A percentile compares a stretch with the other conserved stretches of the same genome.
phyloP scores from a whole-genome alignment of 1,140 invertebrate genomes.

The Bradysia coprophila region DNA sequence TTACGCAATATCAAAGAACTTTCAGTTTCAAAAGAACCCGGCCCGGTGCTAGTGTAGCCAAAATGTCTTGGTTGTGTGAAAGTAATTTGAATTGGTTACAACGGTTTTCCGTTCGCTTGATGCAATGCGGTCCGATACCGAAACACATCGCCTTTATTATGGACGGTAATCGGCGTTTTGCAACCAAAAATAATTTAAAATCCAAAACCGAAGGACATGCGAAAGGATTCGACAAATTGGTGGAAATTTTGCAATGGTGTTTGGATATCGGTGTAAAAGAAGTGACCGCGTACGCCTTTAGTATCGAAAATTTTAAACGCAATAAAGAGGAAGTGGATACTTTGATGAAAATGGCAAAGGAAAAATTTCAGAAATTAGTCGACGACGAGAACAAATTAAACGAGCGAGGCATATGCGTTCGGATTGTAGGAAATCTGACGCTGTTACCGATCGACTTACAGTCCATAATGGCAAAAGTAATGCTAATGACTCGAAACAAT shows the following conservation, averaged over 20 bases:
- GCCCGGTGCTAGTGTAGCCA: too few species aligned
- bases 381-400: constrained; percentile 71
- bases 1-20: too few species aligned
- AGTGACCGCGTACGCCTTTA: constrained; percentile 98
- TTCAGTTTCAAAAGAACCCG: too few species aligned
- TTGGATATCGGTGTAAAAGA: constrained; percentile 55
- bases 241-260: constrained; percentile 86
- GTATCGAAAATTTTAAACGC: constrained; percentile 98
- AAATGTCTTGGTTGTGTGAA: constrained; percentile 66
- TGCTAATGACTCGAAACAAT: constrained; percentile 65
- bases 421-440: constrained; percentile 74
- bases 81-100: constrained; percentile 57
- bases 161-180: constrained; percentile 96
- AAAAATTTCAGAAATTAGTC: constrained; percentile 75
- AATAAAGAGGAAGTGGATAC: constrained; percentile 78
- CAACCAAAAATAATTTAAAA: constrained; percentile 53
- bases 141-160: constrained; percentile 93
- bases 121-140: constrained; percentile 70
- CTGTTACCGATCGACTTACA: constrained; percentile 65
- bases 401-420: constrained; percentile 70
- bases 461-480: constrained; percentile 55
- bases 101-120: constrained; percentile 50
- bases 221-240: constrained; percentile 86
- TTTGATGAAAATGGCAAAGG: constrained; percentile 69
- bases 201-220: constrained; percentile 68